Conservation (phyloP, 2,888 invertebrate genomes). For the Colletes collaris region DNA sequence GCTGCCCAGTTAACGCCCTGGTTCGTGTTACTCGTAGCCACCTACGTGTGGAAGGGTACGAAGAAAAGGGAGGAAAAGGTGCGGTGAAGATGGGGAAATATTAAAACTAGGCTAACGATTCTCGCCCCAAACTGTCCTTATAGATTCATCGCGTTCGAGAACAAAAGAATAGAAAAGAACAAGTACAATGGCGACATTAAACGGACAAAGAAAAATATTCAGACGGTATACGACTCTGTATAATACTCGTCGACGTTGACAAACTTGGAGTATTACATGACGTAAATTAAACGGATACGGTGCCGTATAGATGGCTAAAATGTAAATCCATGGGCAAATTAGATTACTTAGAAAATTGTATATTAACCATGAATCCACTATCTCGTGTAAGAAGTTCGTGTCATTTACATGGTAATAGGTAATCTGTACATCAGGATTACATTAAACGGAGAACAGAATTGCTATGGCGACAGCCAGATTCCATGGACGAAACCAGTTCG, state of each 20-base stretch:
- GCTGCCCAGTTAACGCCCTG: slow-evolving; percentile 54
- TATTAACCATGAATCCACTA: too few relatives aligned
- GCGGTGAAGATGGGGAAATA: slow-evolving; percentile 22
- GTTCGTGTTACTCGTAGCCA: slow-evolving; percentile 38
- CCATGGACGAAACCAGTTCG: too few relatives aligned
- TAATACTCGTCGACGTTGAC: not conserved
- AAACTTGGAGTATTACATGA: slow-evolving; percentile 2
- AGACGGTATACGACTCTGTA: not conserved
- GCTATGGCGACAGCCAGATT: too few relatives aligned
- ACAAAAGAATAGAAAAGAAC: slow-evolving; percentile 10
- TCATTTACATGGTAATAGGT: too few relatives aligned
- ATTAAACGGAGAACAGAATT: too few relatives aligned
- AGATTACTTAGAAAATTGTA: too few relatives aligned
- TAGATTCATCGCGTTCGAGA: slow-evolving; percentile 26
- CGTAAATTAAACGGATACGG: not conserved
- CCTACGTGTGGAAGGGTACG: slow-evolving; percentile 11
- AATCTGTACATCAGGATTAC: too few relatives aligned
- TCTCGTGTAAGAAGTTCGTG: too few relatives aligned
- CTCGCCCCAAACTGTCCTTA: slow-evolving; percentile 20
- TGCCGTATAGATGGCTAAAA: too few relatives aligned
- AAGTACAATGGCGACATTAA: slow-evolving; percentile 10
- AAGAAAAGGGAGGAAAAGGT: slow-evolving; percentile 29
- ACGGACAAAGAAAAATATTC: not conserved
- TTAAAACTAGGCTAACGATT: slow-evolving; percentile 52
- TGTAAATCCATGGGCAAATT: too few relatives aligned